These are phyloP conservation scores for Eubucco bourcierii DNA, from an alignment of 2,113 vertebrate genomes.

Conservation along the genomic window DNA sequence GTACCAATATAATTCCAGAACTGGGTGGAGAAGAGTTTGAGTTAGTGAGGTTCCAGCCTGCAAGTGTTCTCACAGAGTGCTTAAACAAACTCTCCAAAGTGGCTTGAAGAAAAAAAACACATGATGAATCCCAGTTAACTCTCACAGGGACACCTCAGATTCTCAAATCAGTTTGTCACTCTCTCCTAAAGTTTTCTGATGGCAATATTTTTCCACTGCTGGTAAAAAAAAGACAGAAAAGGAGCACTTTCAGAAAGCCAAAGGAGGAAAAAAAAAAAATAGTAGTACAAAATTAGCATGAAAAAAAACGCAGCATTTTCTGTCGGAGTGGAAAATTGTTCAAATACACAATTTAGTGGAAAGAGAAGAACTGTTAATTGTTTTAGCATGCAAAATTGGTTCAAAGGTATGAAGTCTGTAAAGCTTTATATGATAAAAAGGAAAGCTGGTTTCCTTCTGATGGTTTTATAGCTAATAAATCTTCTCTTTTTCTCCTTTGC, in stretches of 20 bases:
- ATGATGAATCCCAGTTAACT: not conserved
- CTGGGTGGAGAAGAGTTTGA: not conserved
- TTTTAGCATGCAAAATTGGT: not conserved
- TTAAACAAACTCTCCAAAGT: not conserved
- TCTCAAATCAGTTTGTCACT: not conserved
- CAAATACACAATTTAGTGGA: not conserved
- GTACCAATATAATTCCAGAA: not conserved
- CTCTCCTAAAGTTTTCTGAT: not conserved
- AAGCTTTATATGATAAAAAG: not conserved
- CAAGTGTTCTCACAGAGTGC: not conserved
- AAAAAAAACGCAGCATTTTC: not conserved
- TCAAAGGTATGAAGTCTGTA: not conserved
- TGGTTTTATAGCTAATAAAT: not conserved
- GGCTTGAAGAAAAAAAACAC: not conserved
- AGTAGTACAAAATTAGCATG: not conserved
- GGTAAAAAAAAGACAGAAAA: not conserved
- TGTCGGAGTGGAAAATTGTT: not conserved
- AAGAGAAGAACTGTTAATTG: not conserved
- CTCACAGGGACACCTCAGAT: not conserved
- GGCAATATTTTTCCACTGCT: not conserved
- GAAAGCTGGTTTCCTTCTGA: not conserved
- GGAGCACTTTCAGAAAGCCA: not conserved
- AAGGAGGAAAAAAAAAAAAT: not conserved
- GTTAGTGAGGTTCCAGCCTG: not conserved
- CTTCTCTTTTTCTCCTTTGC: not conserved